These are phyloP conservation scores for Salvator merianae DNA, from an alignment of 2,113 vertebrate species.

Conservation along the genomic window DNA sequence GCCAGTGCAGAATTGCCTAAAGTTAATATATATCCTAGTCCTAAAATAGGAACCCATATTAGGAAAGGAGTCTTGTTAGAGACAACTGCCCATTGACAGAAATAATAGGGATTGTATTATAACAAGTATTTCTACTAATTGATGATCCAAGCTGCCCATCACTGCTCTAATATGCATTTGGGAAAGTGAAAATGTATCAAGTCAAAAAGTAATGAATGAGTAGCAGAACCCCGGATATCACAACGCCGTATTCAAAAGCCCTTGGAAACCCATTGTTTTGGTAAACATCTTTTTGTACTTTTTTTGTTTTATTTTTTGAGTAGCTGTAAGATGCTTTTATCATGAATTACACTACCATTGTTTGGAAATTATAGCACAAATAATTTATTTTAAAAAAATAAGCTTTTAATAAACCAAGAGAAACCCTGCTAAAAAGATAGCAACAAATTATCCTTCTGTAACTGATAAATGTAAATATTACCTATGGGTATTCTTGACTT, in stretches of 20 bases:
- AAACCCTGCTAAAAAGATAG: not conserved
- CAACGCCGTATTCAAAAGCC: not conserved
- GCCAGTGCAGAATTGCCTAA: too few relatives aligned
- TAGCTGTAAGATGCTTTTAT: not conserved
- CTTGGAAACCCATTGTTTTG: not conserved
- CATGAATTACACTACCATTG: not conserved
- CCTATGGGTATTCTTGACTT: not conserved
- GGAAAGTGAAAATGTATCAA: not conserved
- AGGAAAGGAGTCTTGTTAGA: too few relatives aligned
- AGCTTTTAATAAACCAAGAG: too few relatives aligned
- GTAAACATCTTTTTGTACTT: not conserved
- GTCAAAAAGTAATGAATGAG: not conserved
- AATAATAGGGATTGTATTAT: too few relatives aligned
- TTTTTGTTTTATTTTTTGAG: not conserved
- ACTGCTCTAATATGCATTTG: not conserved
- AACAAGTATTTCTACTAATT: too few relatives aligned
- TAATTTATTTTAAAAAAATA: too few relatives aligned
- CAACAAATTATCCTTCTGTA: not conserved
- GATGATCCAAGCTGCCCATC: too few relatives aligned
- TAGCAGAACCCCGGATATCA: not conserved
- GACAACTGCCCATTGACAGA: too few relatives aligned
- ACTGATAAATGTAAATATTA: not conserved
- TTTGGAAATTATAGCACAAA: not conserved
- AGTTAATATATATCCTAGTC: too few relatives aligned
- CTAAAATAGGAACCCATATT: too few relatives aligned